These are phyloP conservation scores for Atopsyche davidsoni DNA, from an alignment of 1,140 invertebrate genomes.

Conservation along the genomic window DNA sequence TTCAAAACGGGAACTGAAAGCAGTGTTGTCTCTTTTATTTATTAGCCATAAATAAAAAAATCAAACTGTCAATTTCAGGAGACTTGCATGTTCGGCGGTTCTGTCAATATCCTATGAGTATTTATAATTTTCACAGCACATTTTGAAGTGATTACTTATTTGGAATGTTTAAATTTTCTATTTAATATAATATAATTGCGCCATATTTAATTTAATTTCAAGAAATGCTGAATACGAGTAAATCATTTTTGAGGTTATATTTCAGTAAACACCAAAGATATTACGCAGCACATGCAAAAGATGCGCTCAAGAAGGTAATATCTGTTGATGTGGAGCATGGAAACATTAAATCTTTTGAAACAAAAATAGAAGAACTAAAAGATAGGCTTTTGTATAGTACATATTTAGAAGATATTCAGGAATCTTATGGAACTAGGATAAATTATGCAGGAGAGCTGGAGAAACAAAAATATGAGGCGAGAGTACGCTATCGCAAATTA, in stretches of 20 bases:
- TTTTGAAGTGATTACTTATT: too few species aligned
- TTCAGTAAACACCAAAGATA: slow-evolving; percentile 6
- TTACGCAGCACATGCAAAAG: not conserved
- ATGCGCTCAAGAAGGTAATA: not conserved
- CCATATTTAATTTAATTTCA: too few species aligned
- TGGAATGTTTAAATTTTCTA: too few species aligned
- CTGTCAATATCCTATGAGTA: too few species aligned
- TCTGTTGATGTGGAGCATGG: not conserved
- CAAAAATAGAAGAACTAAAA: slow-evolving; percentile 33
- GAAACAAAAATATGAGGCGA: slow-evolving; percentile 33
- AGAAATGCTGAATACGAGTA: not conserved
- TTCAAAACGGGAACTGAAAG: too few species aligned
- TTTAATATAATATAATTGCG: too few species aligned
- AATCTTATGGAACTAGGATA: slow-evolving; percentile 38
- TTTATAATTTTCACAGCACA: too few species aligned
- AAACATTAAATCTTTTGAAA: not conserved
- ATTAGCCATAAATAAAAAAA: too few species aligned
- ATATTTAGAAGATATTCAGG: slow-evolving; percentile 37
- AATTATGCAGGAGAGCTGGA: slow-evolving; percentile 41
- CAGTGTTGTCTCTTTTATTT: too few species aligned
- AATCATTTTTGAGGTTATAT: slow-evolving; percentile 19
- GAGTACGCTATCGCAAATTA: slow-evolving; percentile 29
- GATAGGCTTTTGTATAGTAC: slow-evolving; percentile 39
- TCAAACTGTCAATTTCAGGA: too few species aligned
- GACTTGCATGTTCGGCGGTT: too few species aligned